phyloP scores from a whole-genome alignment of 1,140 invertebrate genomes.

The Hypothenemus hampei region DNA sequence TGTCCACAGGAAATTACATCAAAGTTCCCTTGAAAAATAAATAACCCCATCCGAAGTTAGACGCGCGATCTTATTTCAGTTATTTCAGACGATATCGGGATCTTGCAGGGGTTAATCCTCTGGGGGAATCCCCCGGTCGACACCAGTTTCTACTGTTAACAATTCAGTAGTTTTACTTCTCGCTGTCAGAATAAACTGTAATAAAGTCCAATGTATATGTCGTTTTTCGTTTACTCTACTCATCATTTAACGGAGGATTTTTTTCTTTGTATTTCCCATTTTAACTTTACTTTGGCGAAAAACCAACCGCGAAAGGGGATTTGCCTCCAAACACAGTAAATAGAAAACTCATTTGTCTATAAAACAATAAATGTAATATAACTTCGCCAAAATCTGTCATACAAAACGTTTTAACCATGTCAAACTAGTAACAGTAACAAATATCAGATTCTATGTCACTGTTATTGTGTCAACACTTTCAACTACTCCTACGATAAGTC shows the following conservation, averaged over 20 bases:
- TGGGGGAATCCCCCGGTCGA: conserved; percentile 39
- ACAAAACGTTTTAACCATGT: no score
- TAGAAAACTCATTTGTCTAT: no score
- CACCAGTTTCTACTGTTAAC: conserved; percentile 43
- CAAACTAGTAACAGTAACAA: no score
- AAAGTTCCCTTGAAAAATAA: conserved; percentile 23
- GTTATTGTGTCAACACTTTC: no score
- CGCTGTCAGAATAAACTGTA: conserved; percentile 45
- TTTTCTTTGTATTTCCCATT: neutral
- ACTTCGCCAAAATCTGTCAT: no score
- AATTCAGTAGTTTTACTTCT: conserved; percentile 46
- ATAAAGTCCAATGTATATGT: conserved; percentile 42
- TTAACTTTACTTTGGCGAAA: no score
- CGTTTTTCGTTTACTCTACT: conserved; percentile 24
- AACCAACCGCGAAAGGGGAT: no score
- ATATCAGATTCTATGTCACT: no score
- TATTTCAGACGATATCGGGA: conserved; percentile 43
- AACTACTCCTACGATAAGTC: no score
- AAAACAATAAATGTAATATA: no score
- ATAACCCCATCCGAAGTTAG: conserved; percentile 27
- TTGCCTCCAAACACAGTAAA: no score
- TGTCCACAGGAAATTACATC: conserved; percentile 28
- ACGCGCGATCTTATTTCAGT: conserved; percentile 28
- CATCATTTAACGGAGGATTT: conserved; percentile 19
- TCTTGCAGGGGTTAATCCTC: conserved; percentile 42